phyloP scores from a whole-genome alignment of 2,888 invertebrate species.

The Lymantria monacha region DNA sequence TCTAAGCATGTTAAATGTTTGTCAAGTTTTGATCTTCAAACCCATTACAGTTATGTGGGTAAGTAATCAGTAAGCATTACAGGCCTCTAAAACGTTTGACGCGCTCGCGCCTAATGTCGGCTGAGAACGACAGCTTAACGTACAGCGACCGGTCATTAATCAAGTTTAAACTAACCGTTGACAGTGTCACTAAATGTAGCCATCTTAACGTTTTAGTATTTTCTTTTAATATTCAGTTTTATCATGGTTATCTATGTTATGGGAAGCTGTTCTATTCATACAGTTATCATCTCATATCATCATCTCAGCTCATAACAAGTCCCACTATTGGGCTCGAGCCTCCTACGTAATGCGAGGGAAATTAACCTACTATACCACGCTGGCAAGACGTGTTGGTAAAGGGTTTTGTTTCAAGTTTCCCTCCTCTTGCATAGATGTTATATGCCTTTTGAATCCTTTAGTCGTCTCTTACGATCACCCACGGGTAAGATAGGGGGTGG shows the following conservation, averaged over 20 bases:
- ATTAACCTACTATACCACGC: too few species aligned
- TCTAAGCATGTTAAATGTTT: constrained; percentile 1
- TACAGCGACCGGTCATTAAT: constrained; percentile 31
- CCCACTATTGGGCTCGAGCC: too few species aligned
- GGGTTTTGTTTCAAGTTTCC: too few species aligned
- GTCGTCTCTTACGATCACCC: too few species aligned
- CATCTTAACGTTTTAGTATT: constrained; percentile 8
- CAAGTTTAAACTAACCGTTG: constrained; percentile 31
- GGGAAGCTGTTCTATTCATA: too few species aligned
- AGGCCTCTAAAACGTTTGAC: constrained; percentile 1
- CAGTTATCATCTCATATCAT: too few species aligned
- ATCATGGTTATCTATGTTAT: neutral
- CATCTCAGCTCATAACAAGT: too few species aligned
- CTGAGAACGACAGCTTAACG: constrained; percentile 32
- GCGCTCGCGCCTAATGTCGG: constrained; percentile 8
- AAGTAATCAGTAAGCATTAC: constrained; percentile 32
- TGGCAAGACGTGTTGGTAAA: too few species aligned
- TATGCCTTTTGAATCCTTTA: too few species aligned
- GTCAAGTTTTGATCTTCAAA: constrained; percentile 17
- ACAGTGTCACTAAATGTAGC: constrained; percentile 25
- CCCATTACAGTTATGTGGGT: constrained; percentile 17
- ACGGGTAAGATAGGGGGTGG: too few species aligned
- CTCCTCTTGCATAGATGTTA: too few species aligned
- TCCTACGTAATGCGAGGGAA: too few species aligned
- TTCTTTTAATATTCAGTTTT: neutral